Percentiles rank a stretch among this genome's conserved stretches.
Evolutionary conservation across 2,888 invertebrate species (phyloP).

Genomic region (Chloroclysta siterata): DNA sequence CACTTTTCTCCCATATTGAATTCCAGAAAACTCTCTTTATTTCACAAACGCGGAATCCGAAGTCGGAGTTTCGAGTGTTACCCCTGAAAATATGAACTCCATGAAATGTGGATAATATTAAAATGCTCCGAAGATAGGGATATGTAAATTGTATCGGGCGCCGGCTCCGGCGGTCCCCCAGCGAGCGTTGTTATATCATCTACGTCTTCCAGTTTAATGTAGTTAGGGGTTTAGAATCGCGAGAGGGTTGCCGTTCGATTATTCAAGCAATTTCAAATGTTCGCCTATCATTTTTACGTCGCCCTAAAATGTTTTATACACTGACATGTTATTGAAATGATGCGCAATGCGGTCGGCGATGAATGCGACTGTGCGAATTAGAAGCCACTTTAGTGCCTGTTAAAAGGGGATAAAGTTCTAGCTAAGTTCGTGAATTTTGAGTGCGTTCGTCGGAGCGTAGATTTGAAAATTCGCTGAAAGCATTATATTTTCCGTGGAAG

Average conservation of each 20-base stretch:
- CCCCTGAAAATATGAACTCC: constrained; percentile 35
- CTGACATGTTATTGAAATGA: constrained; percentile 40
- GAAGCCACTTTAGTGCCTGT: constrained; percentile 13
- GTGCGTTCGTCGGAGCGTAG: constrained; percentile 9
- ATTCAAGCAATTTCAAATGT: constrained; percentile 41
- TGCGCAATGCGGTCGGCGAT: constrained; percentile 27
- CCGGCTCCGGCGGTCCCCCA: constrained; percentile 30
- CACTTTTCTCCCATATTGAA: constrained; percentile 30
- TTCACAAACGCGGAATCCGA: constrained; percentile 18
- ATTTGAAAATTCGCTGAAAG: constrained; percentile 31
- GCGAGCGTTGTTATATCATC: constrained; percentile 36
- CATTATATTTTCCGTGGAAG: constrained; percentile 30
- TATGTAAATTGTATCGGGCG: constrained; percentile 45
- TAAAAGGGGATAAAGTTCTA: constrained; percentile 19
- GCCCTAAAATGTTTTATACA: constrained; percentile 41
- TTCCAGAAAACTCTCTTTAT: constrained; percentile 34
- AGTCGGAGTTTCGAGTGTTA: constrained; percentile 30
- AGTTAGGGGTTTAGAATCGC: constrained; percentile 41
- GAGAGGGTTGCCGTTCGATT: constrained; percentile 42
- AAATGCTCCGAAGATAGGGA: constrained; percentile 42
- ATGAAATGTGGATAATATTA: constrained; percentile 45
- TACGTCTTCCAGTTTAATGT: constrained; percentile 42
- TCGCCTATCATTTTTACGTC: constrained; percentile 42
- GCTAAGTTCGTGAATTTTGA: constrained; percentile 16
- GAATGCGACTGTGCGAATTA: constrained; percentile 14